phyloP scores from a whole-genome alignment of 2,797 vertebrate species.

The Bradypus variegatus region DNA sequence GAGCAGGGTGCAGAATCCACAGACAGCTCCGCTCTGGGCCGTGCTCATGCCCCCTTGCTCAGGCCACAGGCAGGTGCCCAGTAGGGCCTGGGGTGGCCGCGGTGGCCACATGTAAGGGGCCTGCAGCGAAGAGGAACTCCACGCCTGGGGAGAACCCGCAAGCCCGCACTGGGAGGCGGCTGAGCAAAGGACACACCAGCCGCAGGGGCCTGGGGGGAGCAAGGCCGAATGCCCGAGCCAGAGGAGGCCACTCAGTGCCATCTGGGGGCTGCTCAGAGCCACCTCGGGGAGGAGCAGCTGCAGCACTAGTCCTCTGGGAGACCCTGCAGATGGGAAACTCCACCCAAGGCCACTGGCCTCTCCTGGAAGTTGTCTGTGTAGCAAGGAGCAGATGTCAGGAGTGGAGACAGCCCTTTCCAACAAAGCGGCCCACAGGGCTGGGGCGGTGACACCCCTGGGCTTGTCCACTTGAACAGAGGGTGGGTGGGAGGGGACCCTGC shows the following conservation, averaged over 20 bases:
- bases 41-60: too few relatives aligned
- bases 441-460: background rate
- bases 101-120: too few relatives aligned
- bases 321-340: conserved; percentile 46
- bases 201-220: too few relatives aligned
- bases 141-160: too few relatives aligned
- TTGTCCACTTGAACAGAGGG: background rate
- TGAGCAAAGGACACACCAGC: too few relatives aligned
- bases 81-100: too few relatives aligned
- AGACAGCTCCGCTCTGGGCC: rapidly evolving
- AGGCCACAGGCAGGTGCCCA: too few relatives aligned
- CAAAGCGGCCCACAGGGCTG: background rate
- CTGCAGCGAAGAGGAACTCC: too few relatives aligned
- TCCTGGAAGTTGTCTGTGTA: conserved; percentile 66
- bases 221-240: too few relatives aligned
- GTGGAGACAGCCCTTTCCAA: conserved; percentile 64
- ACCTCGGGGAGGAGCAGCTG: too few relatives aligned
- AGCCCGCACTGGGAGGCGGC: too few relatives aligned
- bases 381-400: conserved; percentile 67
- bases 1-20: background rate
- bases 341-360: conserved; percentile 49
- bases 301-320: too few relatives aligned
- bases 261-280: background rate
- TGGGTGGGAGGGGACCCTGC: background rate
- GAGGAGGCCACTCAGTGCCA: background rate